Percentiles rank a stretch among this genome's conserved stretches.
Conservation (phyloP, 2,888 invertebrate genomes). For the Scrobipalpa atriplicella region DNA sequence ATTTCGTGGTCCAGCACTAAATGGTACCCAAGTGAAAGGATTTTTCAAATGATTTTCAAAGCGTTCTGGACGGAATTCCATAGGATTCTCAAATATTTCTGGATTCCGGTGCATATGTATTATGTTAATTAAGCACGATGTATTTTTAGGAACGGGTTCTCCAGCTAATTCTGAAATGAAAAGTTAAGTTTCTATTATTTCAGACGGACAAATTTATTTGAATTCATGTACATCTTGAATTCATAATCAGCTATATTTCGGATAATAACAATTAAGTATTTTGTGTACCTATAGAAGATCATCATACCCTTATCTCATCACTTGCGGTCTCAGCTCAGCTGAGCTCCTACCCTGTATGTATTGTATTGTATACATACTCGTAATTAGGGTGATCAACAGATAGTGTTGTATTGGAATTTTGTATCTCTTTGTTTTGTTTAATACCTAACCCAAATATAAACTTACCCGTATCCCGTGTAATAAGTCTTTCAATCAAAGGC, state of each 20-base stretch:
- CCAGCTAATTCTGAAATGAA: constrained; percentile 15
- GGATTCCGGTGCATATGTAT: constrained; percentile 4
- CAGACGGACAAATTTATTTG: too few relatives aligned
- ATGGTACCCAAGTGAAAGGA: constrained; percentile 73
- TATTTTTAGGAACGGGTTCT: constrained; percentile 9
- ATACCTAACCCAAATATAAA: background rate
- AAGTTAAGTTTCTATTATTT: background rate
- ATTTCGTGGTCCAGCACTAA: constrained; percentile 79
- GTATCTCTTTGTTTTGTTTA: too few relatives aligned
- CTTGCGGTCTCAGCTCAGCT: too few relatives aligned
- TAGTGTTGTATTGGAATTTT: too few relatives aligned
- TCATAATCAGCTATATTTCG: too few relatives aligned
- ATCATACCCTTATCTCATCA: too few relatives aligned
- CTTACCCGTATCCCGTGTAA: constrained; percentile 52
- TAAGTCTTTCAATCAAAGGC: constrained; percentile 59
- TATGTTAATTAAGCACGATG: background rate
- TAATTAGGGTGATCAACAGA: too few relatives aligned
- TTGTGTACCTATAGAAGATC: too few relatives aligned
- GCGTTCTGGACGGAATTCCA: constrained; percentile 78
- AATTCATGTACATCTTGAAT: too few relatives aligned
- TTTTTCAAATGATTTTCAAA: constrained; percentile 52
- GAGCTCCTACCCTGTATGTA: too few relatives aligned
- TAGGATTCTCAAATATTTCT: constrained; percentile 58
- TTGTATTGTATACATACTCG: too few relatives aligned
- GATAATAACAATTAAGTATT: too few relatives aligned